Evolutionary conservation across 2,113 vertebrate genomes (phyloP).

Genomic region (Aptenodytes forsteri): DNA sequence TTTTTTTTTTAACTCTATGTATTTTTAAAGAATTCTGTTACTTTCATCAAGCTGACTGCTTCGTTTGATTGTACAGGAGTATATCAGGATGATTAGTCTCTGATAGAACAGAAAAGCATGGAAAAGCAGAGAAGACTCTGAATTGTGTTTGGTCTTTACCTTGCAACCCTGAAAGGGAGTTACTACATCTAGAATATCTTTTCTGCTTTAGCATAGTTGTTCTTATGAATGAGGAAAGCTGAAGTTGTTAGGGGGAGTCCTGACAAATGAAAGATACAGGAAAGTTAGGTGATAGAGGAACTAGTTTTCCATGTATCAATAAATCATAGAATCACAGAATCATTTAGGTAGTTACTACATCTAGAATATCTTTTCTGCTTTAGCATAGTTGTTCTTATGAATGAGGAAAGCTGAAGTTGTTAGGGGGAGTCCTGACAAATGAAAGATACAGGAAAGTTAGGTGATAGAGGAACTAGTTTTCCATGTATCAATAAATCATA

Average conservation of each 20-base stretch:
- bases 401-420: not conserved
- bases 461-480: not conserved
- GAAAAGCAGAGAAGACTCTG: not conserved
- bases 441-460: not conserved
- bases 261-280: not conserved
- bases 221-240: not conserved
- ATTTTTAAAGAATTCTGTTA: not conserved
- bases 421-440: not conserved
- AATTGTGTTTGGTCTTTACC: not conserved
- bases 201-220: not conserved
- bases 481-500: not conserved
- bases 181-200: not conserved
- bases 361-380: not conserved
- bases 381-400: not conserved
- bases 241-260: not conserved
- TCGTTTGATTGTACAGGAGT: not conserved
- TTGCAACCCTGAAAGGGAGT: not conserved
- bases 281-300: not conserved
- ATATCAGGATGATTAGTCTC: not conserved
- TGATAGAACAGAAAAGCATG: not conserved
- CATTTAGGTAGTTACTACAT: not conserved
- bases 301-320: not conserved
- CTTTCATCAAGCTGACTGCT: not conserved
- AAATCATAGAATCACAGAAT: not conserved
- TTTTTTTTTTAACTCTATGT: not conserved